phyloP scores from a whole-genome alignment of 2,113 vertebrate species.

The Oreocharis arfaki region DNA sequence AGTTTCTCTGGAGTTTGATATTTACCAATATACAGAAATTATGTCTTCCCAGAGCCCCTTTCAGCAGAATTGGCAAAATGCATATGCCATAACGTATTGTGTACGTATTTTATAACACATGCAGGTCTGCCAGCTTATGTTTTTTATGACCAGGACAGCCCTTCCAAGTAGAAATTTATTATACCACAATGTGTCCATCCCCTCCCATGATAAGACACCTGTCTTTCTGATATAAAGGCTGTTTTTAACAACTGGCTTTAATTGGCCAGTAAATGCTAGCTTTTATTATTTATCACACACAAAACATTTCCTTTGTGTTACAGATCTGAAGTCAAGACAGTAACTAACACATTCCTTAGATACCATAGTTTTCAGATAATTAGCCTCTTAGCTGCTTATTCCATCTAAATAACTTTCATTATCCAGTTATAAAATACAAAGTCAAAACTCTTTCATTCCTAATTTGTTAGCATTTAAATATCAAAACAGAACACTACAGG shows the following conservation, averaged over 20 bases:
- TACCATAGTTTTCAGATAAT: background rate
- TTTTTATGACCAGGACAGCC: background rate
- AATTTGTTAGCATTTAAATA: conserved; percentile 27
- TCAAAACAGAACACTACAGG: background rate
- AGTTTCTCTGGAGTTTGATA: background rate
- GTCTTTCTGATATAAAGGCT: background rate
- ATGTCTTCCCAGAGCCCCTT: background rate
- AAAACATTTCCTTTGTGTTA: background rate
- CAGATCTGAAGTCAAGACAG: background rate
- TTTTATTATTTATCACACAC: background rate
- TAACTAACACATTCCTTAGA: background rate
- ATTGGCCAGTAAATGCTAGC: background rate
- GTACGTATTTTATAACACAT: background rate
- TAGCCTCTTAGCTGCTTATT: background rate
- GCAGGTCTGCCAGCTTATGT: background rate
- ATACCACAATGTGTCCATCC: background rate
- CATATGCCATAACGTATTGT: background rate
- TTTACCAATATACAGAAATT: background rate
- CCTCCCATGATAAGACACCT: background rate
- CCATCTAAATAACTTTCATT: background rate
- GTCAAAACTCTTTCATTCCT: background rate
- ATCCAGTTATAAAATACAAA: background rate
- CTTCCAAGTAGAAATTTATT: background rate
- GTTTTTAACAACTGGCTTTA: background rate
- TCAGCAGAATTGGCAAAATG: background rate